Evolutionary conservation across 2,888 invertebrate genomes (phyloP), one percentile per base, ranked within the genome.

Genomic region (Hartigia nigra): DNA sequence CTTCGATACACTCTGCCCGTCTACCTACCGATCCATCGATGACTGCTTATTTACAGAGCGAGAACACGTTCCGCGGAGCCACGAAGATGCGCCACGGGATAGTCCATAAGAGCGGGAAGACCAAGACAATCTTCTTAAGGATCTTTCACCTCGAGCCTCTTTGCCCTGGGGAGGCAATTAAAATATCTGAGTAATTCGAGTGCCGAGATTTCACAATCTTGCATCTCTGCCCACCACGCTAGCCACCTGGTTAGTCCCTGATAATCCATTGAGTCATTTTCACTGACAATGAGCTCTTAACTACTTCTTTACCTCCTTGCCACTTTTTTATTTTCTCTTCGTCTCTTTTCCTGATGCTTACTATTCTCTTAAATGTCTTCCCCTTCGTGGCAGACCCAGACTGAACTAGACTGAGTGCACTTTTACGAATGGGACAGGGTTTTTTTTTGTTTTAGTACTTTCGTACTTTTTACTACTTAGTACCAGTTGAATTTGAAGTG

Each of bases 41-140:
- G 90, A 89, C 89, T 89, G 87, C 89, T 90, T 90, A 89, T 88
- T 90, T 89, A 89, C 88, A 87, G 88, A 88, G 87, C 87, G 82
- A 85, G 84, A 87, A 90, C 88, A 88, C 86, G 89, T 85, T 80
- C 82, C 80, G 84, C 84, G 79, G 80, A 79, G 80, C 76, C 75
- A 69, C 80, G 85, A 88, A 87, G 86, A 83, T 85, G 81, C 85
- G 83, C 78, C 31, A 77, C 31, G 87, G 35, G 86, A 87, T 87
- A 87, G 72, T 34, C 72, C 34, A 72, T 31, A 34, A 72, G 72
- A 72, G 72, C 72, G 14, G 72, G 32, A 72, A 72, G 32, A 12
- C 72, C 72, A 55, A 55, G 55, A 55, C 55, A 72, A 72, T 72
- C 72, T 72, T 11, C 72, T 72, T 34, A 34, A 34, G 72, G 34